These are phyloP conservation scores for Urocolius indicus DNA, from an alignment of 2,113 vertebrate species.

Conservation along the genomic window DNA sequence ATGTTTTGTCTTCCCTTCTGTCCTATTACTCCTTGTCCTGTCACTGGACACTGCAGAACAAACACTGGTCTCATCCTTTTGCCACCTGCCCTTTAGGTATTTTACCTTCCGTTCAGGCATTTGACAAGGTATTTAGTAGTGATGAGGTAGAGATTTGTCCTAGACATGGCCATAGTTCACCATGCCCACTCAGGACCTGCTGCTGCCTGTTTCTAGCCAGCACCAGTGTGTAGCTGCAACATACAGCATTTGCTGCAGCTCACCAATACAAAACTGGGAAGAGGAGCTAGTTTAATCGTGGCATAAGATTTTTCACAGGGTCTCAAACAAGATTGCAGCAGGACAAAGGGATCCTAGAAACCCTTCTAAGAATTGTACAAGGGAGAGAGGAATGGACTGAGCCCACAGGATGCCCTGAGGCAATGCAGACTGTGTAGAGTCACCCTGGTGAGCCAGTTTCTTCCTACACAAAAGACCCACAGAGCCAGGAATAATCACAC, in stretches of 20 bases:
- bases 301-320: neutral
- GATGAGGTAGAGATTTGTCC: too few relatives aligned
- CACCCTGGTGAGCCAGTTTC: neutral
- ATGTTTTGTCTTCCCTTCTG: too few relatives aligned
- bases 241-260: neutral
- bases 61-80: too few relatives aligned
- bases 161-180: neutral
- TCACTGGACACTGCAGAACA: too few relatives aligned
- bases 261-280: neutral
- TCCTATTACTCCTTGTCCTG: too few relatives aligned
- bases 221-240: neutral
- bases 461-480: neutral
- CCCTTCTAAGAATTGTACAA: neutral
- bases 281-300: neutral
- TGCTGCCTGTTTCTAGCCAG: neutral
- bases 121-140: too few relatives aligned
- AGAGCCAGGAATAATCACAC: neutral
- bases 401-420: accelerated
- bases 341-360: neutral
- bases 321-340: neutral
- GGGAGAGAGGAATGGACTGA: neutral
- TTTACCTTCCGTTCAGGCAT: too few relatives aligned
- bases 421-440: neutral
- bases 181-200: neutral
- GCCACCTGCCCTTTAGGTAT: too few relatives aligned